Conservation (phyloP, 1,140 invertebrate genomes). For the Lerema accius region DNA sequence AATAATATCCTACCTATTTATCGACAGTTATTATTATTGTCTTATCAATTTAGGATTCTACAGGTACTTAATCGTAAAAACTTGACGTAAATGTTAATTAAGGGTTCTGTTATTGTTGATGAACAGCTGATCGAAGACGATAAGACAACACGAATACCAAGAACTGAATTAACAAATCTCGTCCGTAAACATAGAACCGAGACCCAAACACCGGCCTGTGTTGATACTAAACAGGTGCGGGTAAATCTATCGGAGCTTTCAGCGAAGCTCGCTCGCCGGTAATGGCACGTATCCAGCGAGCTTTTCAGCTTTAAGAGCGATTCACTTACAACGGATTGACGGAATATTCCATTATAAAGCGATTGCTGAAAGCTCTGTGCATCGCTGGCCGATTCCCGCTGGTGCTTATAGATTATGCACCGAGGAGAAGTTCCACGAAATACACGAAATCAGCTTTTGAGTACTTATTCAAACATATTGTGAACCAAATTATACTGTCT, state of each 20-base stretch:
- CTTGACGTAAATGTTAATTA: too few species aligned
- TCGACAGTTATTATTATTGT: too few species aligned
- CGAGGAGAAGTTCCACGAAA: not conserved
- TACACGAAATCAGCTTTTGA: too few species aligned
- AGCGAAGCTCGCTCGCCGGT: not conserved
- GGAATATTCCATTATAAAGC: constrained; percentile 26
- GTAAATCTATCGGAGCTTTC: not conserved
- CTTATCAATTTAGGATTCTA: too few species aligned
- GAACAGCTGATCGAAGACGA: too few species aligned
- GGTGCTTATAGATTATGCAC: not conserved
- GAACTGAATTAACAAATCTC: not conserved
- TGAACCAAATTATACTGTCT: too few species aligned
- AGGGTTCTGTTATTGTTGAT: too few species aligned
- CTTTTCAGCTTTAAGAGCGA: constrained; percentile 7
- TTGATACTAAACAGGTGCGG: not conserved
- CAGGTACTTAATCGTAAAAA: too few species aligned
- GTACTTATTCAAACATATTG: too few species aligned
- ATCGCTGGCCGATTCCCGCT: not conserved
- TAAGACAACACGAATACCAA: not conserved
- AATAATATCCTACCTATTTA: too few species aligned
- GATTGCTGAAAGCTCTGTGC: constrained; percentile 18
- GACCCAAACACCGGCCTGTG: not conserved
- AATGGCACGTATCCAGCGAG: not conserved
- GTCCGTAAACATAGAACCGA: not conserved
- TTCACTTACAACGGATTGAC: constrained; percentile 16